Conservation (phyloP, 2,113 vertebrate species). For the Tyrannus savana region DNA sequence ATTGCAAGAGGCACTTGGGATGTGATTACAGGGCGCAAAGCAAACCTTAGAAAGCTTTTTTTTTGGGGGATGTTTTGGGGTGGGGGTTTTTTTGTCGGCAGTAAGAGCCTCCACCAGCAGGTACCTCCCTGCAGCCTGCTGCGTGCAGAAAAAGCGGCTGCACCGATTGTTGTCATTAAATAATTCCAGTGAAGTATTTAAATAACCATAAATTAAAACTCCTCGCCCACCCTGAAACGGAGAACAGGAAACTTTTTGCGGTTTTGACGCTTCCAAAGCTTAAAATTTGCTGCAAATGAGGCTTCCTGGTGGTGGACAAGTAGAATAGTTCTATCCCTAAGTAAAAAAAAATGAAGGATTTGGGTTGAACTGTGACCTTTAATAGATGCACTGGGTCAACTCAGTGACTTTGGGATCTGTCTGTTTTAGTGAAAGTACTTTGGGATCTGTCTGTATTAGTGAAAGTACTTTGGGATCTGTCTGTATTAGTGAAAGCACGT, state of each 20-base stretch:
- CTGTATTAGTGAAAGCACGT: accelerated
- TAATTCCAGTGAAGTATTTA: not conserved
- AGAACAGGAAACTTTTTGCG: not conserved
- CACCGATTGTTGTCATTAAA: not conserved
- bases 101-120: not conserved
- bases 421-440: accelerated
- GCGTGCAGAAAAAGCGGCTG: too few relatives aligned
- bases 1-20: not conserved
- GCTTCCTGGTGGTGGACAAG: not conserved
- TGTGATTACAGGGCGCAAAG: not conserved
- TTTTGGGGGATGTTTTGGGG: too few relatives aligned
- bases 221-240: not conserved
- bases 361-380: too few relatives aligned
- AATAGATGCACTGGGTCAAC: accelerated
- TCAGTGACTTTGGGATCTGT: not conserved
- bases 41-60: not conserved
- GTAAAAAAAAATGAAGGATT: not conserved
- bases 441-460: not conserved
- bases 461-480: not conserved
- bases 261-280: not conserved
- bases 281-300: accelerated
- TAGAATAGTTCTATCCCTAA: not conserved
- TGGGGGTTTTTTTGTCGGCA: not conserved
- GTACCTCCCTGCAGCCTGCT: not conserved
- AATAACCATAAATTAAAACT: not conserved